Evolutionary conservation across 1,140 invertebrate species (phyloP), one percentile per base, ranked within the genome.

Genomic region (Temnothorax longispinosus): DNA sequence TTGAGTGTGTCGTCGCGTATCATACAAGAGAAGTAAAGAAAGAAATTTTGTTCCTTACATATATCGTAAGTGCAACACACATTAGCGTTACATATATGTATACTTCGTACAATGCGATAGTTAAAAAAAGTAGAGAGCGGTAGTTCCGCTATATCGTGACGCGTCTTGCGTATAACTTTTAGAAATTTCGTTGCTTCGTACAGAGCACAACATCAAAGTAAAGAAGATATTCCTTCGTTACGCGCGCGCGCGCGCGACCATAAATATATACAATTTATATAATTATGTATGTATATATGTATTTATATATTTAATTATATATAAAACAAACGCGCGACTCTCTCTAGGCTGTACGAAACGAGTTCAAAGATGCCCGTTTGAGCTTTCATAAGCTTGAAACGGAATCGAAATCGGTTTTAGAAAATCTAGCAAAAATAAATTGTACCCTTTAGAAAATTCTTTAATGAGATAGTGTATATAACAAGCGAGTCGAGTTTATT

Each of bases 111-210:
- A 76, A 35, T 74, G 35, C 27, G 41, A 60, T 74, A 84, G n/a
- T 76, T 76, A 87, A 71, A 62, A 88, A 87, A 44, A 44, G 65
- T 32, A 44, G 0, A 47, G 50, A 50, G 72, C 75, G 74, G 50
- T 38, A 58, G 74, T 67, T 54, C 21, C 6, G 52, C 50, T 69
- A 54, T 81, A 27, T 69, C 41, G 15, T 52, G 27, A 84, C 44
- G n/a, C 41, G 56, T 76, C 54, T 76, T 21, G 52, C 27, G 27
- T 27, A 27, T 62, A 72, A 65, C 32, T 60, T 74, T 80, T 58
- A 65, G 38, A 89, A 77, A 65, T 86, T 90, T 90, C 86, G 86
- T 90, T 90, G 86, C 86, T 90, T 88, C 52, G 71, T 85, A 77
- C 54, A 81, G 38, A 81, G 74, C 58, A 35, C 56, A 86, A 90